These are phyloP conservation scores for Hypotaenidia okinawae DNA, from an alignment of 2,797 vertebrate genomes.

Conservation along the genomic window DNA sequence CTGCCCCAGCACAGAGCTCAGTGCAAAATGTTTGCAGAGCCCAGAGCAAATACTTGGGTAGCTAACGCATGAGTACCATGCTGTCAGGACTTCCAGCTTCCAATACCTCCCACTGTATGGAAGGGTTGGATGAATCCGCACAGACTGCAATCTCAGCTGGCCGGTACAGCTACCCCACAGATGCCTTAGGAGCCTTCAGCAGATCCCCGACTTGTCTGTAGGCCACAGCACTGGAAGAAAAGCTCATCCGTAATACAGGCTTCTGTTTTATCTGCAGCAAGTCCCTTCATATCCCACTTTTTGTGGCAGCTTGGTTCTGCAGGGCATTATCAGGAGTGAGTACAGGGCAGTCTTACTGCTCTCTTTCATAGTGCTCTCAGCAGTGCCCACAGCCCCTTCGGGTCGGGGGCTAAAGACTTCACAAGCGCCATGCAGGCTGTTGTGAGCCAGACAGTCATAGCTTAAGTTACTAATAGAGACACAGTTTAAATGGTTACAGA, in stretches of 20 bases:
- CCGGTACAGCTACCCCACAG: background rate
- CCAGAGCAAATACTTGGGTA: background rate
- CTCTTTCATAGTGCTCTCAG: accelerated
- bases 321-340: background rate
- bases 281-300: background rate
- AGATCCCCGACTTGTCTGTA: background rate
- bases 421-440: background rate
- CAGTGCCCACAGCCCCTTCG: background rate
- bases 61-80: background rate
- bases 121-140: background rate
- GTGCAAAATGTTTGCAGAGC: background rate
- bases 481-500: background rate
- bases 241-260: background rate
- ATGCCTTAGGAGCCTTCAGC: slow-evolving; percentile 13
- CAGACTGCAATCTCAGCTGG: background rate
- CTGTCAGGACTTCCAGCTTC: background rate
- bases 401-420: background rate
- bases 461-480: background rate
- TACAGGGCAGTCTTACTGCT: background rate
- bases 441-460: background rate
- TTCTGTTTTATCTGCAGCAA: background rate
- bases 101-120: background rate
- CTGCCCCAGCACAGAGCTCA: background rate
- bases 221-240: background rate
- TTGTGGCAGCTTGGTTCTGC: background rate